Percentiles rank a stretch among this genome's conserved stretches.
Evolutionary conservation across 1,140 invertebrate species (phyloP).

Genomic region (Sycobia sp.): DNA sequence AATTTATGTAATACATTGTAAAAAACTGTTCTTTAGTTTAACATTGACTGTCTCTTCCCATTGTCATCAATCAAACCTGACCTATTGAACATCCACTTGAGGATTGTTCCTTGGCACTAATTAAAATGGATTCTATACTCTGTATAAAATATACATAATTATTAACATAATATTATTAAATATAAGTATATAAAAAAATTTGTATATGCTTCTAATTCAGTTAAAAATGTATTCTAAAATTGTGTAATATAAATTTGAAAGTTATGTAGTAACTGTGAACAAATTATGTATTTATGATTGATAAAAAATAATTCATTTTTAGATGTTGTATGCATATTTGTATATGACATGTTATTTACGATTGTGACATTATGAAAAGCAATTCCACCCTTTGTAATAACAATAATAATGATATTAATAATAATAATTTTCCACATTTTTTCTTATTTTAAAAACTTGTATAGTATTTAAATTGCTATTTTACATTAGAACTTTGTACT

Average conservation of each 20-base stretch:
- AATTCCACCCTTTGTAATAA: constrained; percentile 34
- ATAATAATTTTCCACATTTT: constrained; percentile 36
- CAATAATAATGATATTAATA: too few species aligned
- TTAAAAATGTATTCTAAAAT: constrained; percentile 41
- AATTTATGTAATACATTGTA: constrained; percentile 14
- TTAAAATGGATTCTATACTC: constrained; percentile 37
- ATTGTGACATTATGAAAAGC: constrained; percentile 21
- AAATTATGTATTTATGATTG: constrained; percentile 35
- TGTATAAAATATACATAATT: constrained; percentile 47
- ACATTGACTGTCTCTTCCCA: constrained; percentile 10
- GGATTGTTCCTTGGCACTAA: constrained; percentile 36
- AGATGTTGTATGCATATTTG: constrained; percentile 17
- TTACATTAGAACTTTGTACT: constrained; percentile 32
- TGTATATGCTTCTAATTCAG: constrained; percentile 37
- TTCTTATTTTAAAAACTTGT: constrained; percentile 34
- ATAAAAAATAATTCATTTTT: constrained; percentile 34
- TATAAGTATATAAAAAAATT: constrained; percentile 37
- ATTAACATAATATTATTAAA: constrained; percentile 37
- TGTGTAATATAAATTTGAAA: constrained; percentile 41
- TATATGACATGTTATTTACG: constrained; percentile 18
- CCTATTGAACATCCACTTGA: constrained; percentile 13
- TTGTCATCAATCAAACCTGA: constrained; percentile 25
- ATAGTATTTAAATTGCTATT: constrained; percentile 40
- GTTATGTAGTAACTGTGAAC: constrained; percentile 38
- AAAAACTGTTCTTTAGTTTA: constrained; percentile 17